phyloP scores from a whole-genome alignment of 1,140 invertebrate species.

The Artemia franciscana region DNA sequence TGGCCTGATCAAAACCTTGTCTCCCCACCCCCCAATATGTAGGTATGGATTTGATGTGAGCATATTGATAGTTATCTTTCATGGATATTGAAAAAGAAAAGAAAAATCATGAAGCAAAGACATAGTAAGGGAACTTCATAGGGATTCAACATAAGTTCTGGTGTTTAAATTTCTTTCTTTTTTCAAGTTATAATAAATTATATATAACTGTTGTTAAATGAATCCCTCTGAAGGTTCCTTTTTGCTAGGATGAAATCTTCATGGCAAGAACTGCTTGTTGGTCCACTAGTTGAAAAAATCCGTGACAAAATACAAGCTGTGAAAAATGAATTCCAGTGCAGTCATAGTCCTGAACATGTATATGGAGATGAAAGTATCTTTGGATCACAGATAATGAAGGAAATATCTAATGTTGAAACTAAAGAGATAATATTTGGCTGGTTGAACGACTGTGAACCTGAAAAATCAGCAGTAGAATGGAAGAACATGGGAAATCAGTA shows the following conservation, averaged over 20 bases:
- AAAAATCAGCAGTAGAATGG: neutral
- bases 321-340: neutral
- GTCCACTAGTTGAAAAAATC: neutral
- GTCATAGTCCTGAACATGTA: neutral
- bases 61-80: too few species aligned
- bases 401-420: neutral
- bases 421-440: neutral
- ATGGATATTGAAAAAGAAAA: too few species aligned
- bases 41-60: too few species aligned
- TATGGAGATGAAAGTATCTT: neutral
- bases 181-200: too few species aligned
- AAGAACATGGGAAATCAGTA: conserved; percentile 7
- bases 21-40: too few species aligned
- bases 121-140: too few species aligned
- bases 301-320: neutral
- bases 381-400: neutral
- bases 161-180: too few species aligned
- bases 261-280: neutral
- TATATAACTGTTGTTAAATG: too few species aligned
- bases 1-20: too few species aligned
- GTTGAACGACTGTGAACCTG: neutral
- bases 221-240: too few species aligned
- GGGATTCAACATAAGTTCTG: too few species aligned
- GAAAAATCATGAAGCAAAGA: too few species aligned
- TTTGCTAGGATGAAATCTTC: neutral